phyloP scores from a whole-genome alignment of 2,888 invertebrate species.

The Epistrophe eligans region DNA sequence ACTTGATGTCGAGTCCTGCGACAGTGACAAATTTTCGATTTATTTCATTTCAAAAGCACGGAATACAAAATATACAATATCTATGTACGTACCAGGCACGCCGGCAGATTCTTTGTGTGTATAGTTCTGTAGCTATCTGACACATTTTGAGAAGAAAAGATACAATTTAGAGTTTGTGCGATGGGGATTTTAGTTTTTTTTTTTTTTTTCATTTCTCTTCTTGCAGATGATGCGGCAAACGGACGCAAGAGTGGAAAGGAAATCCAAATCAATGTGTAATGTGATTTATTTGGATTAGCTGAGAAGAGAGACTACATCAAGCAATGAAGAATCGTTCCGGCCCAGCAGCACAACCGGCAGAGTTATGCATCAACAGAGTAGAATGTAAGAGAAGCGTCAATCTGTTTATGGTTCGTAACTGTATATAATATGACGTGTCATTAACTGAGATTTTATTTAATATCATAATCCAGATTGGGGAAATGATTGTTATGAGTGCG shows the following conservation, averaged over 20 bases:
- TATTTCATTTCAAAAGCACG: constrained; percentile 76
- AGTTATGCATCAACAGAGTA: constrained; percentile 45
- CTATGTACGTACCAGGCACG: constrained; percentile 15
- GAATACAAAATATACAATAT: constrained; percentile 17
- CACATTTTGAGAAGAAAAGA: constrained; percentile 56
- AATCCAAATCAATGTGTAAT: constrained; percentile 74
- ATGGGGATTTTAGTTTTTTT: constrained; percentile 21
- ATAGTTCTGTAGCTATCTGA: constrained; percentile 32
- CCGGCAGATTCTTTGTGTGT: constrained; percentile 59
- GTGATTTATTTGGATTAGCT: constrained; percentile 75
- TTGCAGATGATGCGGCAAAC: constrained; percentile 41
- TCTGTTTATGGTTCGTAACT: constrained; percentile 63
- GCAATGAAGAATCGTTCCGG: constrained; percentile 5
- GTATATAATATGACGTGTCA: constrained; percentile 48
- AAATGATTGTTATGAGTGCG: neutral
- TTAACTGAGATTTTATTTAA: constrained; percentile 48
- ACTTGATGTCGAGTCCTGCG: constrained; percentile 78
- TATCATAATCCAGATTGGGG: constrained; percentile 39
- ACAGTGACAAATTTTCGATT: constrained; percentile 79
- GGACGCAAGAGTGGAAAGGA: constrained; percentile 59
- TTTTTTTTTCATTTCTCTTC: constrained; percentile 17
- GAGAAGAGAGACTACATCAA: neutral
- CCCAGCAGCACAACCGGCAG: neutral
- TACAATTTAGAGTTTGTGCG: constrained; percentile 25
- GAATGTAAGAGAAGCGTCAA: constrained; percentile 54